These are phyloP conservation scores for Tragelaphus buxtoni DNA, from an alignment of 2,113 vertebrate genomes.

Conservation along the genomic window DNA sequence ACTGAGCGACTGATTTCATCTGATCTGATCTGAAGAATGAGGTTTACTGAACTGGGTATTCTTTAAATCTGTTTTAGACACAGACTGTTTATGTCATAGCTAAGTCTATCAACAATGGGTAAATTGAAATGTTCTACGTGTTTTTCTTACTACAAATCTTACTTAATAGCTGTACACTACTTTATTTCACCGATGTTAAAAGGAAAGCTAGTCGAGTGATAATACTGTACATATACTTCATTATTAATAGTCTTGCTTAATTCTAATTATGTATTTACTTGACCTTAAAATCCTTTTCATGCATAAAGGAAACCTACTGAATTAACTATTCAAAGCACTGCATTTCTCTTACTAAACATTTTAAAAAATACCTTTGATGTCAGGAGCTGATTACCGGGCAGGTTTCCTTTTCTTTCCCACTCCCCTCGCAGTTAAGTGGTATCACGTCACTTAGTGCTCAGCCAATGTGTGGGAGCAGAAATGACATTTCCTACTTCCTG, in stretches of 20 bases:
- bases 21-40: too few species aligned
- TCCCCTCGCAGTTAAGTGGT: not conserved
- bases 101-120: too few species aligned
- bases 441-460: not conserved
- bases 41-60: too few species aligned
- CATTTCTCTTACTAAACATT: slow-evolving; percentile 2
- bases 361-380: not conserved
- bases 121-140: too few species aligned
- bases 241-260: not conserved
- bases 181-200: too few species aligned
- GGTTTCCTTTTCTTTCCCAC: not conserved
- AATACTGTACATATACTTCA: not conserved
- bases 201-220: too few species aligned
- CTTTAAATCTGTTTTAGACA: too few species aligned
- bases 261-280: slow-evolving; percentile 27
- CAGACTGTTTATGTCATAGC: too few species aligned
- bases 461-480: not conserved
- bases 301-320: not conserved
- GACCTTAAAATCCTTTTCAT: not conserved
- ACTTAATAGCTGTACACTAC: too few species aligned
- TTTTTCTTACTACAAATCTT: too few species aligned
- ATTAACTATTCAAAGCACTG: not conserved
- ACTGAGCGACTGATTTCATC: too few species aligned
- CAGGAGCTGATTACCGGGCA: not conserved
- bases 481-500: slow-evolving; percentile 12